Conservation (phyloP, 2,888 invertebrate species). For the Micoletzkya japonica region DNA sequence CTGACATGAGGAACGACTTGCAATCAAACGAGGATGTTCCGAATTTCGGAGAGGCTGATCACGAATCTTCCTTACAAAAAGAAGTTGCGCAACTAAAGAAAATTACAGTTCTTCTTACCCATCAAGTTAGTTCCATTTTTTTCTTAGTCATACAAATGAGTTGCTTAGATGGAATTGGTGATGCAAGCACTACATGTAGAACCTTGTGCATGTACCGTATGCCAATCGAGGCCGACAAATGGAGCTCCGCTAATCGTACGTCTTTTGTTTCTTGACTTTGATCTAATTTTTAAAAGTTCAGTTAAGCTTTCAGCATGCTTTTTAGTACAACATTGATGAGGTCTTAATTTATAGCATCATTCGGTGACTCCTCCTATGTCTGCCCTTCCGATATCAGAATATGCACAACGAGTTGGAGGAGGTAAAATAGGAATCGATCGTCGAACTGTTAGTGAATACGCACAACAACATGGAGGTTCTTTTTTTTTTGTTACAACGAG, state of each 20-base stretch:
- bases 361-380: too few species aligned
- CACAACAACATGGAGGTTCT: slow-evolving; percentile 26
- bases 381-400: not conserved
- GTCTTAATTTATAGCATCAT: too few species aligned
- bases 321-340: too few species aligned
- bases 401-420: slow-evolving; percentile 26
- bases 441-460: slow-evolving; percentile 35
- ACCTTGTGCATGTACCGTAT: slow-evolving; percentile 14
- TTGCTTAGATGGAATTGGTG: slow-evolving; percentile 11
- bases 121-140: slow-evolving; percentile 12
- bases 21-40: too few species aligned
- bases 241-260: not conserved
- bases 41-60: too few species aligned
- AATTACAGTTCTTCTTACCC: slow-evolving; percentile 7
- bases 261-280: not conserved
- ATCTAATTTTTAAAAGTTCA: too few species aligned
- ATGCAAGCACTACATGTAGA: slow-evolving; percentile 19
- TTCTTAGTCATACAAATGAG: not conserved
- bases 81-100: slow-evolving; percentile 4
- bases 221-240: slow-evolving; percentile 8
- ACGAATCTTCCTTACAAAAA: too few species aligned
- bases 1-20: too few species aligned
- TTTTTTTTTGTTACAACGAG: not conserved
- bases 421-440: slow-evolving; percentile 37
- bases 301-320: too few species aligned